These are phyloP conservation scores for Halictus rubicundus DNA, from an alignment of 1,140 invertebrate species.

Conservation along the genomic window DNA sequence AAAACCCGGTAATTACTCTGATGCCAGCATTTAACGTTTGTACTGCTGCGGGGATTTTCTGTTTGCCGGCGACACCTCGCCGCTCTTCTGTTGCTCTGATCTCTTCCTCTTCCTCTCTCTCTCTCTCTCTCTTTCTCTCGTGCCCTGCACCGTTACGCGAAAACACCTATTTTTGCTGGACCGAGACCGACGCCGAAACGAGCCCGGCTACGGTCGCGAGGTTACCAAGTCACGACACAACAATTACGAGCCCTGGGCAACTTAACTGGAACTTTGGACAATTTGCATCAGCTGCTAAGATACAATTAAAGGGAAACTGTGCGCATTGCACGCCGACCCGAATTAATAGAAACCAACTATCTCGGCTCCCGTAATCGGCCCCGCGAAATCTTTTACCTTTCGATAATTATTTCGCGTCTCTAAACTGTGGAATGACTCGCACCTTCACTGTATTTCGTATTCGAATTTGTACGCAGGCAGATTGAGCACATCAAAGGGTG, in stretches of 20 bases:
- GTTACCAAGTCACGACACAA: conserved; percentile 37
- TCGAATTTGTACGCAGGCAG: too few species aligned
- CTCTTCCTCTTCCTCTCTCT: too few species aligned
- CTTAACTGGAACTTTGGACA: conserved; percentile 38
- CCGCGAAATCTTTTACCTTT: not conserved
- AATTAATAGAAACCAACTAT: conserved; percentile 41
- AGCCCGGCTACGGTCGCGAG: not conserved
- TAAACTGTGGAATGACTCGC: not conserved
- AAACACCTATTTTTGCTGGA: conserved; percentile 19
- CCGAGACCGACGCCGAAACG: not conserved
- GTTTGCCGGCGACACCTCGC: conserved; percentile 45
- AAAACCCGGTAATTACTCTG: conserved; percentile 73
- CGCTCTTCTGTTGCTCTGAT: conserved; percentile 50
- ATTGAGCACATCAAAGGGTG: too few species aligned
- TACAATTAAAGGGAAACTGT: conserved; percentile 32
- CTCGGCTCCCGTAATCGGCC: not conserved
- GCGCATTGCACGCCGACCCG: conserved; percentile 19
- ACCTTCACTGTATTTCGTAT: too few species aligned
- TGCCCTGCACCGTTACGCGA: conserved; percentile 1
- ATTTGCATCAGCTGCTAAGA: conserved; percentile 44
- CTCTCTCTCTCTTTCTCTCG: too few species aligned
- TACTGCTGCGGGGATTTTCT: conserved; percentile 48
- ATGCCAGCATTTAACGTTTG: conserved; percentile 70
- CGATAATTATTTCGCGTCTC: not conserved
- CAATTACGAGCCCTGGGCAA: conserved; percentile 11